Conservation (phyloP, 2,113 vertebrate genomes). For the Grantiella picta region DNA sequence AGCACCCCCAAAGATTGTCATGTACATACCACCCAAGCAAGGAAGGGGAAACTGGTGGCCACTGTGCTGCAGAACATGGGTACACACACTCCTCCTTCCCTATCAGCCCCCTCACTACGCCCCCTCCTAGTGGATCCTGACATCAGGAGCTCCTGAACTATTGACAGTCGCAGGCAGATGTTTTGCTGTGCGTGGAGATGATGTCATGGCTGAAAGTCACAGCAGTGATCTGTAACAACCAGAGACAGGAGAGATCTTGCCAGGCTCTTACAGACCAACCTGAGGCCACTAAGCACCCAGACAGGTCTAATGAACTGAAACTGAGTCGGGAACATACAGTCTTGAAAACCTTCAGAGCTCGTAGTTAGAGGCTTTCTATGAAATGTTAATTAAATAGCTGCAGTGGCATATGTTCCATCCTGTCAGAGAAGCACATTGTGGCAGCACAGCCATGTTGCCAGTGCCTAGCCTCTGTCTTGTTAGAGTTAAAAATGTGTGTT, state of each 20-base stretch:
- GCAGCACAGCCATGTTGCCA: not conserved
- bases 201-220: not conserved
- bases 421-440: not conserved
- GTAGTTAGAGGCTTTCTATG: not conserved
- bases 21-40: not conserved
- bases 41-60: not conserved
- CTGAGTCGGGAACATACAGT: not conserved
- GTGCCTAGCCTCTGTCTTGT: not conserved
- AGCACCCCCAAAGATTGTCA: not conserved
- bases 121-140: not conserved
- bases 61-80: fast-evolving
- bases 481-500: not conserved
- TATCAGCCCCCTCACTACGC: not conserved
- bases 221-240: not conserved
- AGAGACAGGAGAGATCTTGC: slow-evolving; percentile 8
- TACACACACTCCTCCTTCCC: not conserved
- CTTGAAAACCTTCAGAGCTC: not conserved
- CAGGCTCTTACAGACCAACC: not conserved
- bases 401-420: not conserved
- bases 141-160: not conserved
- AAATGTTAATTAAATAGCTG: slow-evolving; percentile 43
- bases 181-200: not conserved
- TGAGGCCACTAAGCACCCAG: not conserved
- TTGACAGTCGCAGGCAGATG: not conserved
- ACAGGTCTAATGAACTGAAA: slow-evolving; percentile 40